Conservation (phyloP, 2,113 vertebrate species). For the Percopsis transmontana region DNA sequence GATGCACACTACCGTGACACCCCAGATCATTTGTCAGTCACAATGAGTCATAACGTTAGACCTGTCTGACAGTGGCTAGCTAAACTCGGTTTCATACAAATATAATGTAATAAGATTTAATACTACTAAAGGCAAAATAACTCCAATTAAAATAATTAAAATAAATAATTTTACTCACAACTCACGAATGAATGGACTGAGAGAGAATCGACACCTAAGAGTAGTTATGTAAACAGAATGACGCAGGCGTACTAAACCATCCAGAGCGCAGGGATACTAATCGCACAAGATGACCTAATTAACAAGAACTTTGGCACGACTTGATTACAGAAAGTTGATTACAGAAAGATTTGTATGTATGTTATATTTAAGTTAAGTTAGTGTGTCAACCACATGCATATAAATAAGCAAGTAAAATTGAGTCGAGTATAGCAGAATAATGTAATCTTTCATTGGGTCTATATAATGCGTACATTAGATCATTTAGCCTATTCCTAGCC, state of each 20-base stretch:
- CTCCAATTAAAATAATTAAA: background rate
- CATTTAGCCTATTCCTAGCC: constrained; percentile 9
- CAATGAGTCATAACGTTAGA: no score
- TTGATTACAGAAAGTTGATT: no score
- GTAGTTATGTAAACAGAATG: background rate
- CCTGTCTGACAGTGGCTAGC: no score
- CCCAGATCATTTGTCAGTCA: no score
- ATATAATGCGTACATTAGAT: constrained; percentile 1
- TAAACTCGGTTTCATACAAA: background rate
- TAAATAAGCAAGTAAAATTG: no score
- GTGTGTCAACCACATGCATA: no score
- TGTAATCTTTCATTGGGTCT: no score
- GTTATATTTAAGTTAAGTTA: background rate
- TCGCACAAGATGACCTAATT: background rate
- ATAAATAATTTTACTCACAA: constrained; percentile 34
- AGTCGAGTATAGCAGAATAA: no score
- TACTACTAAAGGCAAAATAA: background rate
- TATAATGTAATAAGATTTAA: background rate
- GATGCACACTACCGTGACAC: no score
- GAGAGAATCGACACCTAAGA: rapidly evolving
- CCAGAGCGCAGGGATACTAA: constrained; percentile 1
- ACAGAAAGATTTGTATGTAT: no score
- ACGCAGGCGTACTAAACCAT: constrained; percentile 44
- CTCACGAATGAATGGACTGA: constrained; percentile 5
- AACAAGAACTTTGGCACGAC: background rate